A percentile compares a stretch with the other conserved stretches of the same genome.
phyloP scores from a whole-genome alignment of 2,888 invertebrate species.

The Ormyrus rosae region DNA sequence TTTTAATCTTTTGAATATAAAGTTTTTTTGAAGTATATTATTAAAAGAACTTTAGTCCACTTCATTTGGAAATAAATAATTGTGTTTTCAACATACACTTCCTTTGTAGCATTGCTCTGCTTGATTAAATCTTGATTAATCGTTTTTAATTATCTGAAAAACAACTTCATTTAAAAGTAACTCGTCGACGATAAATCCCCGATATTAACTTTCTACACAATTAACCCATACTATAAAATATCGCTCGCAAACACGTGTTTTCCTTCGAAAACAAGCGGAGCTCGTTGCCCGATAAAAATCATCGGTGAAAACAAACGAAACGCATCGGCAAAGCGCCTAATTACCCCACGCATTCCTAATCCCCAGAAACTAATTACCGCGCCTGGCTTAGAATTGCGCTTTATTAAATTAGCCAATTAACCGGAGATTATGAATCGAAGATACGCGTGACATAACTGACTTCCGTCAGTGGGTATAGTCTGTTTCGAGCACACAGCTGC shows the following conservation, averaged over 20 bases:
- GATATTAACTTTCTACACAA: not conserved
- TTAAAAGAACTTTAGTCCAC: no score
- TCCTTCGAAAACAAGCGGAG: not conserved
- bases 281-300: conserved; percentile 11
- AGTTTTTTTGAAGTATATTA: no score
- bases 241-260: not conserved
- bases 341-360: not conserved
- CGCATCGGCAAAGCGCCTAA: not conserved
- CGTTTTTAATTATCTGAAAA: conserved; percentile 47
- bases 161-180: conserved; percentile 39
- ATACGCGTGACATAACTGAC: not conserved
- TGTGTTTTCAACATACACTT: no score
- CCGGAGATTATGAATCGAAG: no score
- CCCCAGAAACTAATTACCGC: no score
- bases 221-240: not conserved
- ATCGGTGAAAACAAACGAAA: not conserved
- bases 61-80: no score
- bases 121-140: conserved; percentile 47
- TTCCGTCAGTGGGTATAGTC: not conserved
- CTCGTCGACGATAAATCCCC: not conserved
- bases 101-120: not conserved
- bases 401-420: no score
- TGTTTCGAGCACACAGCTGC: conserved; percentile 52
- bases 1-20: no score
- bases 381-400: no score